A percentile compares a stretch with the other conserved stretches of the same genome.
Conservation (phyloP, 2,797 vertebrate genomes). For the Pipistrellus kuhlii region DNA sequence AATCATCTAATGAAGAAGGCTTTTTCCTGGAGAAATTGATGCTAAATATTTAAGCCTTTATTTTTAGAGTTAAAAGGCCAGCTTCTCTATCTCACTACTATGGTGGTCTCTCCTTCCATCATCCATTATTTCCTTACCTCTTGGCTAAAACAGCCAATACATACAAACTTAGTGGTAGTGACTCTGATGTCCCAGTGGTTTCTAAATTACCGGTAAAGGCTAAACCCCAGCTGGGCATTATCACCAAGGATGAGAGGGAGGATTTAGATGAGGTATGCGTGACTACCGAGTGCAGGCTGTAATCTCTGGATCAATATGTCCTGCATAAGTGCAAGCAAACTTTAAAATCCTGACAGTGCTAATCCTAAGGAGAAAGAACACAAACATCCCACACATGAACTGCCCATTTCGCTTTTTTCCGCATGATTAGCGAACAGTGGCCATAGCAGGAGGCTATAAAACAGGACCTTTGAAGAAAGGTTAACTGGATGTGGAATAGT, state of each 20-base stretch:
- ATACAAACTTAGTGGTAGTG: neutral
- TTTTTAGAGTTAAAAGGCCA: neutral
- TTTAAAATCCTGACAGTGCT: neutral
- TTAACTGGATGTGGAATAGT: conserved; percentile 73
- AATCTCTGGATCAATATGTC: conserved; percentile 50
- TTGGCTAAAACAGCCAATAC: neutral
- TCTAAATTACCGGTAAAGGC: neutral
- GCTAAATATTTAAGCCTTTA: neutral
- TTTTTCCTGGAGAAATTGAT: conserved; percentile 3
- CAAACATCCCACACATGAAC: neutral
- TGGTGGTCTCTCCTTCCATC: neutral
- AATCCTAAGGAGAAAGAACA: conserved; percentile 21
- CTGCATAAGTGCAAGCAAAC: neutral
- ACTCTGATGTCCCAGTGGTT: neutral
- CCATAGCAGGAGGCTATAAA: conserved; percentile 64
- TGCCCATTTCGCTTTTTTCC: conserved; percentile 62
- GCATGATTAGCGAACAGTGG: conserved; percentile 59
- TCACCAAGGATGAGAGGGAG: neutral
- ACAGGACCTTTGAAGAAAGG: conserved; percentile 69
- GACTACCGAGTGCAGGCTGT: neutral
- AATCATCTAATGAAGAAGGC: neutral
- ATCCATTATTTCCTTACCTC: neutral
- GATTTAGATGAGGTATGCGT: neutral
- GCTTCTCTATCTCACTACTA: neutral
- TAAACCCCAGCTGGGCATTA: conserved; percentile 21